Conservation (phyloP, 1,140 invertebrate species). For the Drosophila willistoni region DNA sequence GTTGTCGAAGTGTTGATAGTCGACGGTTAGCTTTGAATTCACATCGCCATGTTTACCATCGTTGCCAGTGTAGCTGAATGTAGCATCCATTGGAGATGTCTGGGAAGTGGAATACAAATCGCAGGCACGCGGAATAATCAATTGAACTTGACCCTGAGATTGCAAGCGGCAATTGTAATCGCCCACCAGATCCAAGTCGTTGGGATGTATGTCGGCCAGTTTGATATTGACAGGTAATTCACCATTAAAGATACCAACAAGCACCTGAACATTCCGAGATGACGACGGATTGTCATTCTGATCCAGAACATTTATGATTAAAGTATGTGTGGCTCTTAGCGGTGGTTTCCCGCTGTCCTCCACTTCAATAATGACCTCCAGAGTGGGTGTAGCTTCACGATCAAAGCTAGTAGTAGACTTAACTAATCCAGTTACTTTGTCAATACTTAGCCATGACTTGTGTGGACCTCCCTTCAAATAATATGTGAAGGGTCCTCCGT, state of each 20-base stretch:
- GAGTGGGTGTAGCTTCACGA: conserved; percentile 89
- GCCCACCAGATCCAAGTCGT: conserved; percentile 94
- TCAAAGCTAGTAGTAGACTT: conserved; percentile 91
- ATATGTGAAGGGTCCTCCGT: conserved; percentile 95
- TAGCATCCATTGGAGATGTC: conserved; percentile 88
- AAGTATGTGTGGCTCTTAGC: conserved; percentile 90
- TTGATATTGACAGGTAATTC: conserved; percentile 88
- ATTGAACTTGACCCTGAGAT: conserved; percentile 85
- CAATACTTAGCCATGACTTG: conserved; percentile 84
- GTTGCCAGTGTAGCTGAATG: conserved; percentile 92
- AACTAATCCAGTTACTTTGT: conserved; percentile 91
- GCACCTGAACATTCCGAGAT: conserved; percentile 91
- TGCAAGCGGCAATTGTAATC: conserved; percentile 93
- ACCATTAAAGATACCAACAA: conserved; percentile 91
- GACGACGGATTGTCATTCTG: conserved; percentile 96
- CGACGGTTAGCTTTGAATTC: conserved; percentile 91
- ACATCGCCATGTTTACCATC: conserved; percentile 95
- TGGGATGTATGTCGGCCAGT: conserved; percentile 95
- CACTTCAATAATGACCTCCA: conserved; percentile 92
- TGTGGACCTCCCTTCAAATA: conserved; percentile 90
- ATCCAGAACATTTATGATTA: conserved; percentile 92
- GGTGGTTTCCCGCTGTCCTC: conserved; percentile 94
- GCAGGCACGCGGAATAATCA: conserved; percentile 90
- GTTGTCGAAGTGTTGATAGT: conserved; percentile 92
- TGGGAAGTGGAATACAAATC: conserved; percentile 89